Evolutionary conservation across 1,140 invertebrate genomes (phyloP).

Genomic region (Neodiprion pinetum): DNA sequence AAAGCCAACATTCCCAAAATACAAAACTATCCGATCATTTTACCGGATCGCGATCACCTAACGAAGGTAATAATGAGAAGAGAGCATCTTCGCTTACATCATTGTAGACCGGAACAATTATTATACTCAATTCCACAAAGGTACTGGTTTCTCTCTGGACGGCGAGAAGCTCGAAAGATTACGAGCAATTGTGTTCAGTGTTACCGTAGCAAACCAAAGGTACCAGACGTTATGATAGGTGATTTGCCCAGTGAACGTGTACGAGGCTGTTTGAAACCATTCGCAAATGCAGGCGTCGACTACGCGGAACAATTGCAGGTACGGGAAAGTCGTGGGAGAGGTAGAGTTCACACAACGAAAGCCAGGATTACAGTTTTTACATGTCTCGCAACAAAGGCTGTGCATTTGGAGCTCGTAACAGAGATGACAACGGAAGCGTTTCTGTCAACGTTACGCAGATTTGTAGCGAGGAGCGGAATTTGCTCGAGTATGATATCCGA

Average conservation of each 20-base stretch:
- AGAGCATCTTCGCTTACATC: slow-evolving; percentile 42
- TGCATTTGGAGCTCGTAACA: slow-evolving; percentile 47
- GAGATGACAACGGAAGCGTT: slow-evolving; percentile 43
- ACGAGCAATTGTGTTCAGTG: slow-evolving; percentile 47
- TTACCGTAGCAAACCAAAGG: slow-evolving; percentile 33
- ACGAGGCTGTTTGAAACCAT: background rate
- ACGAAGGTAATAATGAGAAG: slow-evolving; percentile 45
- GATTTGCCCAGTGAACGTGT: slow-evolving; percentile 32
- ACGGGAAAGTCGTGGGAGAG: no score
- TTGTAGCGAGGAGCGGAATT: slow-evolving; percentile 39
- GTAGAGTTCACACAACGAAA: no score
- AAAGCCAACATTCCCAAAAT: slow-evolving; percentile 38
- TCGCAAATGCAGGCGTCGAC: no score
- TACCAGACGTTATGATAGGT: slow-evolving; percentile 43
- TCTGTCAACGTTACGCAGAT: slow-evolving; percentile 44
- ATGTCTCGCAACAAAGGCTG: slow-evolving; percentile 35
- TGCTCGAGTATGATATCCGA: slow-evolving; percentile 37
- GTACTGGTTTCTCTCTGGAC: slow-evolving; percentile 43
- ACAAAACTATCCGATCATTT: slow-evolving; percentile 53
- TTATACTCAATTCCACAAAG: slow-evolving; percentile 31
- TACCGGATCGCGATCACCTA: slow-evolving; percentile 43
- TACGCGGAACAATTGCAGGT: no score
- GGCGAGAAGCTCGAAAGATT: slow-evolving; percentile 30
- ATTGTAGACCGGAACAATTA: slow-evolving; percentile 46
- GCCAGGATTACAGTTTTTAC: no score